Base-by-base conservation (phyloP, 2,113 vertebrate species). In the Chaenogobius annularis region DNA sequence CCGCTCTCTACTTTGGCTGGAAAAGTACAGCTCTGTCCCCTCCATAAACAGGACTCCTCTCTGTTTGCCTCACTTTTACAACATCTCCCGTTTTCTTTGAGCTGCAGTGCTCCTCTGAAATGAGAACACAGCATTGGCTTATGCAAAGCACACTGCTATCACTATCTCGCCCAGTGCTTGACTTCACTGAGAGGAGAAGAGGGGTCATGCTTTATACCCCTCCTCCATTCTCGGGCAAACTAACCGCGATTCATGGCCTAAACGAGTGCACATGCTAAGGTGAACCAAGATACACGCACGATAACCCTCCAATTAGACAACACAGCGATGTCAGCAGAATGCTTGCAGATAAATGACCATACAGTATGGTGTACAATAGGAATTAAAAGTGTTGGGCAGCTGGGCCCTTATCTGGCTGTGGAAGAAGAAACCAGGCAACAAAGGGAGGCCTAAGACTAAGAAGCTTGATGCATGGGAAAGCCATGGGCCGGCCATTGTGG, bases 401-500 rank as follows among this genome's bases (percentile, higher is more conserved):
- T 97, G 96, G 93, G 93, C 93, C 94, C 96, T 98, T 96, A 96
- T 97, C 97, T 95, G 93, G 92, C 94, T 83, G 59, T 92, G 91
- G 83, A 85, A 89, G 93, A 94, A 94, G 94, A 92, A 93, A 90
- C 92, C 89, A 70, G 90, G 93, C 94, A 98, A 98, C 96, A 99
- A 98, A 96, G 95, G 94, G 95, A 91, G 91, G 90, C 94, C 91
- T 95, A 93, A 95, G 93, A 94, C 96, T 95, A 94, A 94, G 90
- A 93, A 81, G 88, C 94, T 91, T 96, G 96, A 95, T 97, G 96
- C 96, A 94, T 98, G 97, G 96, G 96, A 99, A 99, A 98, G 95
- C 95, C 95, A 95, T 93, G 95, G 94, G 95, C 92, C 94, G 88
- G 89, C 94, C 95, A 97, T 98, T 98, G 97, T 97, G 95, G 92